These are phyloP conservation scores for Lasioglossum albipes DNA, from an alignment of 1,140 invertebrate genomes.

Conservation along the genomic window DNA sequence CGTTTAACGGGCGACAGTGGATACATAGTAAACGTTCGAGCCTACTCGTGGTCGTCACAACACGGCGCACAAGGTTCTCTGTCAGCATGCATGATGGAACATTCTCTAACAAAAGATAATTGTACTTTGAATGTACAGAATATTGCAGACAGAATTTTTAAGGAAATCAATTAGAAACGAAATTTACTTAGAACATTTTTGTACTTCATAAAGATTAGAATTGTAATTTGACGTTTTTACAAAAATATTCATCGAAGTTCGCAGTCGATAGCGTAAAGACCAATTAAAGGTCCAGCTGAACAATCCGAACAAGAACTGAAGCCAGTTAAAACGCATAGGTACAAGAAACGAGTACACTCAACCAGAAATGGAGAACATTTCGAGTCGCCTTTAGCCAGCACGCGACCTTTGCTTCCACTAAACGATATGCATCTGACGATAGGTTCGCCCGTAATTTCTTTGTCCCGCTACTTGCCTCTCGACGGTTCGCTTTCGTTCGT, in stretches of 20 bases:
- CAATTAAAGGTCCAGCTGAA: too few relatives aligned
- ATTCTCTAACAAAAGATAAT: not conserved
- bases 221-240: too few relatives aligned
- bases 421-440: slow-evolving; percentile 26
- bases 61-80: not conserved
- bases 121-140: too few relatives aligned
- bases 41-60: slow-evolving; percentile 14
- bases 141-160: too few relatives aligned
- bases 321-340: not conserved
- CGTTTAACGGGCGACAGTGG: slow-evolving; percentile 6
- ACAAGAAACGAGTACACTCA: not conserved
- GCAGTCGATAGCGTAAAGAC: too few relatives aligned
- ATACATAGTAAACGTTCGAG: slow-evolving; percentile 26
- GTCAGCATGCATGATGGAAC: not conserved
- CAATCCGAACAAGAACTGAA: not conserved
- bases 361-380: not conserved
- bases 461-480: not conserved
- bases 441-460: slow-evolving; percentile 15
- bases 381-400: not conserved
- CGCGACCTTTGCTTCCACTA: not conserved
- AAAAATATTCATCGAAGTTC: too few relatives aligned
- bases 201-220: too few relatives aligned
- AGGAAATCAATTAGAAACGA: too few relatives aligned
- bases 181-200: too few relatives aligned
- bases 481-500: not conserved